Evolutionary conservation across 2,888 invertebrate genomes (phyloP), one percentile per base, ranked within the genome.

Genomic region (Prenolepis imparis): DNA sequence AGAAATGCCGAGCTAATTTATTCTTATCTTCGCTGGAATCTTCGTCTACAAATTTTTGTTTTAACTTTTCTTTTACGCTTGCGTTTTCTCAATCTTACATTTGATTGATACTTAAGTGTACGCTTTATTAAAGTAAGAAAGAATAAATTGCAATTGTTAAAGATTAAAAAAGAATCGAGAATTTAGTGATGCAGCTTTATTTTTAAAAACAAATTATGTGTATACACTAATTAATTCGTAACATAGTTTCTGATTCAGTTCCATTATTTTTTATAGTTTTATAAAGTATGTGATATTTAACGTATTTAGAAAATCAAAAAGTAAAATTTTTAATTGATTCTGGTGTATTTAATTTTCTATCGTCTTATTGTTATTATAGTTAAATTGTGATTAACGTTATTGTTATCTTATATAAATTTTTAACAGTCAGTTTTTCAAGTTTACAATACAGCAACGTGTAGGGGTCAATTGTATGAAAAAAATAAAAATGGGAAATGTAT

Each of bases 1-100:
- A 57, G 68, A 74, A 70, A 83, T 75, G 18, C 70, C 52, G 44
- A 82, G 41, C 73, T 68, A 86, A 86, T 88, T 84, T 84, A 85
- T 85, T 84, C 75, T 75, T 78, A 59, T 75, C 85, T 64, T 59
- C n/a, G 18, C 24, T 8, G 67, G 24, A 68, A 85, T 87, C 78
- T 75, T 63, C 52, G 68, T 85, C 78, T 59, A 72, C 44, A 59
- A 72, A 72, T 70, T 59, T 70, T 78, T 66, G 59, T 68, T 59
- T 70, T 32, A 48, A 61, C 18, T 44, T 70, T 36, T 36, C 28
- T 70, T 36, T 36, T 36, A 44, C 15, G 44, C n/a, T 1, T 48
- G 6, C n/a, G 18, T 48, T 52, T 52, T 52, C n/a, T n/a, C 48
- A 52, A 18, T 32, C 18, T 9, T 32, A 12, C 11, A 11, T 28